Evolutionary conservation across 2,888 invertebrate species (phyloP).

Genomic region (Leptinotarsa juncta): DNA sequence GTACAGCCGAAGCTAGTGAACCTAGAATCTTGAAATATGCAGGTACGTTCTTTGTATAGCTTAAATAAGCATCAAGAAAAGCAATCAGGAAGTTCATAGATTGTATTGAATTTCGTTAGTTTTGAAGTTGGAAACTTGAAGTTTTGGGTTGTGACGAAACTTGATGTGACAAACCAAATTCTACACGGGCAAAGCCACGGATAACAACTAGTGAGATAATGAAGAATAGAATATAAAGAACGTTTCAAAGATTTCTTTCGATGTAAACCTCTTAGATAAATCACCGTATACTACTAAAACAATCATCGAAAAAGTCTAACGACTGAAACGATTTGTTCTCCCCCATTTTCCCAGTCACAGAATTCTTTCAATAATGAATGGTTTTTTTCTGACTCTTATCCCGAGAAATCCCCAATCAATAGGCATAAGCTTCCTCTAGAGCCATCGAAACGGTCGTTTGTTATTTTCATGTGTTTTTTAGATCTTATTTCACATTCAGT

Average conservation of each 20-base stretch:
- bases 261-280: neutral
- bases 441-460: constrained; percentile 21
- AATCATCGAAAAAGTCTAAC: constrained; percentile 22
- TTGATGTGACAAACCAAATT: no score
- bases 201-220: no score
- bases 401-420: constrained; percentile 22
- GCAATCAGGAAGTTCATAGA: no score
- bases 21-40: no score
- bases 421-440: constrained; percentile 7
- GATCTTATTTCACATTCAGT: constrained; percentile 22
- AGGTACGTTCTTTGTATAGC: no score
- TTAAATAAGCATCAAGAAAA: no score
- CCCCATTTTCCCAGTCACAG: constrained; percentile 19
- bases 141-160: no score
- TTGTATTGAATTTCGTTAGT: no score
- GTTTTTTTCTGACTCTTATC: constrained; percentile 21
- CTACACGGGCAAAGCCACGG: no score
- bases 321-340: constrained; percentile 17
- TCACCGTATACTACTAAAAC: constrained; percentile 4
- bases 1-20: no score
- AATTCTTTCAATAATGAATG: constrained; percentile 19
- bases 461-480: constrained; percentile 24
- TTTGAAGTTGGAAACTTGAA: no score
- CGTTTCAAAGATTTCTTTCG: neutral
- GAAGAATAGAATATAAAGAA: neutral